phyloP scores from a whole-genome alignment of 2,113 vertebrate species.

The Climacteris rufus region DNA sequence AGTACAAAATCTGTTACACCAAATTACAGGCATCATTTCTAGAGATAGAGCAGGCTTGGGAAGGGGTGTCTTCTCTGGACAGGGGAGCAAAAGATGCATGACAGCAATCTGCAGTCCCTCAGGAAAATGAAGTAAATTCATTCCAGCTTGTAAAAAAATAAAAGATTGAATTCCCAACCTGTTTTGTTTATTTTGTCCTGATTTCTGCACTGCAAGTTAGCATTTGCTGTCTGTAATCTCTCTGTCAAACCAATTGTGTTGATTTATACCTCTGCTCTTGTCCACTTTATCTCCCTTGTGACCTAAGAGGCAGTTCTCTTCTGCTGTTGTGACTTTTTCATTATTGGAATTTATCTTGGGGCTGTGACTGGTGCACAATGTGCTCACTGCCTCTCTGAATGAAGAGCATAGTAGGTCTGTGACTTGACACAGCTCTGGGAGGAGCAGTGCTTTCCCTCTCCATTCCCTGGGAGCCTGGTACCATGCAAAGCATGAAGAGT shows the following conservation, averaged over 20 bases:
- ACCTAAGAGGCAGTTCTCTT: background rate
- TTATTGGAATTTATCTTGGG: background rate
- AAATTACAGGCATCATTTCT: background rate
- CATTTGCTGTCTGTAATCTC: background rate
- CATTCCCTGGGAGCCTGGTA: background rate
- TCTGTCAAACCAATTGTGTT: background rate
- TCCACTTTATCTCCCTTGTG: background rate
- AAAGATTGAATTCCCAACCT: background rate
- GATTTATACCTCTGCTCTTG: background rate
- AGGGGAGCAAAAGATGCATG: accelerated
- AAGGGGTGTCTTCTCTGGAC: background rate
- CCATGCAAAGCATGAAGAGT: background rate
- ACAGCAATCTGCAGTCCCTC: background rate
- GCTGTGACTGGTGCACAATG: background rate
- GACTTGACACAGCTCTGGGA: background rate
- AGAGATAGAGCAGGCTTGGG: background rate
- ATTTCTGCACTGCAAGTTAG: background rate
- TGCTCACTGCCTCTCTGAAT: accelerated
- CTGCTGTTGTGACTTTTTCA: background rate
- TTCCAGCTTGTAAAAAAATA: background rate
- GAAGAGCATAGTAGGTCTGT: background rate
- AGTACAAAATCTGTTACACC: background rate
- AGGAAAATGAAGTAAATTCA: background rate
- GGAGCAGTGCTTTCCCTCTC: background rate
- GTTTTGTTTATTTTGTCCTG: background rate